These are phyloP conservation scores for Okamejei kenojei DNA, from an alignment of 2,797 vertebrate genomes.

Conservation along the genomic window DNA sequence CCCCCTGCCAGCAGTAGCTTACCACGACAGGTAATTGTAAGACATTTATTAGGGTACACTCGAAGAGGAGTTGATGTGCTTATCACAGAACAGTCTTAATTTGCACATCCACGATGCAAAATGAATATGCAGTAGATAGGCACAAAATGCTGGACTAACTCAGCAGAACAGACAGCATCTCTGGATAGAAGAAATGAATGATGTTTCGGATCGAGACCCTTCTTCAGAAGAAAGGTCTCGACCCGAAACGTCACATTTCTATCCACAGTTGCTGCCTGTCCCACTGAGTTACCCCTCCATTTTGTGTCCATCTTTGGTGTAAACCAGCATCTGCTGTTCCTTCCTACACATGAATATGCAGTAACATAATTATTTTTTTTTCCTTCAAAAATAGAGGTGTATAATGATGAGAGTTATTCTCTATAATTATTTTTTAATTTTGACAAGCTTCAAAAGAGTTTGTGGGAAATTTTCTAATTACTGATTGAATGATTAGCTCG, in stretches of 20 bases:
- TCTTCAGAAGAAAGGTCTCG: no score
- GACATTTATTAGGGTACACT: background rate
- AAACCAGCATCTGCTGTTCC: no score
- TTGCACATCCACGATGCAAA: background rate
- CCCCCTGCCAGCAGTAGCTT: conserved; percentile 71
- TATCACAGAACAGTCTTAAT: background rate
- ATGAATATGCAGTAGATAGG: background rate
- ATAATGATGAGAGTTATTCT: background rate
- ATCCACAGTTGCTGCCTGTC: no score
- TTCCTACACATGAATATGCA: no score
- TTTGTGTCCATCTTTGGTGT: no score
- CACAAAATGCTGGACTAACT: no score
- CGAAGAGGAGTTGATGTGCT: background rate
- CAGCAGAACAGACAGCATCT: no score
- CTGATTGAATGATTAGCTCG: background rate
- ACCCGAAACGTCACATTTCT: no score
- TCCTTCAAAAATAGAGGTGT: background rate
- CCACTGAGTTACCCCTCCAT: no score
- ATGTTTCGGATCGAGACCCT: no score
- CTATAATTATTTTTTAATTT: background rate
- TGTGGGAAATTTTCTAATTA: background rate
- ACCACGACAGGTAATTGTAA: conserved; percentile 80
- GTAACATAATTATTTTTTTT: background rate
- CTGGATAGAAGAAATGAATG: no score
- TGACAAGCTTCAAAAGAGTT: background rate